These are phyloP conservation scores for Drosophila lini DNA, from an alignment of 1,140 invertebrate species.

Conservation along the genomic window DNA sequence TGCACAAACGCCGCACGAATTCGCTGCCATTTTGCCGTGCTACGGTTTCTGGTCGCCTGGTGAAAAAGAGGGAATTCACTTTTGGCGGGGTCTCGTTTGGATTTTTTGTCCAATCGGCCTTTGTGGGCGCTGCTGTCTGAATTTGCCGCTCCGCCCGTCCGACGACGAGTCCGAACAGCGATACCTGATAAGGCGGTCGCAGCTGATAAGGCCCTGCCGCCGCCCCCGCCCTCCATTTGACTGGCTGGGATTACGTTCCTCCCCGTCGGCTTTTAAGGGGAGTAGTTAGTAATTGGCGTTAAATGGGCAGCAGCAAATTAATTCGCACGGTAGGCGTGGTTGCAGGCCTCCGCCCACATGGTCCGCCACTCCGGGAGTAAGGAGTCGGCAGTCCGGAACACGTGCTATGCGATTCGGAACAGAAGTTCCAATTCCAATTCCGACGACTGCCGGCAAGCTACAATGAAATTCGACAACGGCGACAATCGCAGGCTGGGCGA, in stretches of 20 bases:
- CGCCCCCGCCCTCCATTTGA: constrained; percentile 40
- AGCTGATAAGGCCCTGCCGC: constrained; percentile 57
- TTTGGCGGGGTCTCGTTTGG: constrained; percentile 84
- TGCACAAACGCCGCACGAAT: constrained; percentile 50
- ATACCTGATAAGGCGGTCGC: constrained; percentile 65
- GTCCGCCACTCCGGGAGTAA: constrained; percentile 16
- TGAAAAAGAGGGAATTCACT: constrained; percentile 85
- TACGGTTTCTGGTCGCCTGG: constrained; percentile 71
- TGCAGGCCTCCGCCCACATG: constrained; percentile 78
- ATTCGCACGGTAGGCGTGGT: constrained; percentile 78
- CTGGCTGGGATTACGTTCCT: constrained; percentile 61
- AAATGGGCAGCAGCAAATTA: constrained; percentile 70
- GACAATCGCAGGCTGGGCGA: constrained; percentile 32
- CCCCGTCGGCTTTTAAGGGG: constrained; percentile 49
- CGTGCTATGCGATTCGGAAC: constrained; percentile 43
- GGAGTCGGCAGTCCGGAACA: constrained; percentile 21
- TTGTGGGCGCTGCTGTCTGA: constrained; percentile 80
- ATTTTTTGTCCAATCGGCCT: constrained; percentile 81
- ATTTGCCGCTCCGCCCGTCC: constrained; percentile 76
- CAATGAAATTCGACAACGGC: constrained; percentile 40
- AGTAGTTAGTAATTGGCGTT: constrained; percentile 66
- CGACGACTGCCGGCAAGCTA: constrained; percentile 44
- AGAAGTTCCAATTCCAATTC: constrained; percentile 53
- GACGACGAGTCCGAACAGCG: constrained; percentile 46
- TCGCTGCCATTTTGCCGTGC: constrained; percentile 33